phyloP scores from a whole-genome alignment of 1,140 invertebrate species.

The Rhyzopertha dominica region DNA sequence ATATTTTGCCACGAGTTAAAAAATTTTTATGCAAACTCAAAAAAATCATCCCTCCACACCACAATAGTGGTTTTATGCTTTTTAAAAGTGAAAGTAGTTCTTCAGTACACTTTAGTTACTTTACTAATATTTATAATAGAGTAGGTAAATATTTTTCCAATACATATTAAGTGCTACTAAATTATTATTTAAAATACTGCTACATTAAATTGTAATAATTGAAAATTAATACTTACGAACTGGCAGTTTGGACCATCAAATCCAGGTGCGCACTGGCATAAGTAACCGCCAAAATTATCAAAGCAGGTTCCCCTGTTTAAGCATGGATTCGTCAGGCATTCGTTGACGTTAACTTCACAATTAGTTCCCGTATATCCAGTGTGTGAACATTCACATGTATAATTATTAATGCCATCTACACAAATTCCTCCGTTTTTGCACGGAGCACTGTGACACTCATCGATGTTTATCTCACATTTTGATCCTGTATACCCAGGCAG shows the following conservation, averaged over 20 bases:
- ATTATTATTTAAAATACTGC: constrained; percentile 8
- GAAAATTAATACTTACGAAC: constrained; percentile 46
- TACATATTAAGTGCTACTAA: too few relatives aligned
- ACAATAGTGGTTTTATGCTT: too few relatives aligned
- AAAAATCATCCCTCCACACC: too few relatives aligned
- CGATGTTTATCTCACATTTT: constrained; percentile 63
- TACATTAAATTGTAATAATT: too few relatives aligned
- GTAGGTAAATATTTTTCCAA: too few relatives aligned
- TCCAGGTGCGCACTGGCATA: constrained; percentile 77
- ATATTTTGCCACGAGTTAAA: too few relatives aligned
- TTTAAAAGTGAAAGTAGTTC: too few relatives aligned
- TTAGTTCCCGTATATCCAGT: constrained; percentile 72
- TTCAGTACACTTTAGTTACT: too few relatives aligned
- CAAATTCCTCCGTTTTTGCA: constrained; percentile 83
- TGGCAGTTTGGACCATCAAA: constrained; percentile 79
- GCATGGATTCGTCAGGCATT: constrained; percentile 71
- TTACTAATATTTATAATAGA: too few relatives aligned
- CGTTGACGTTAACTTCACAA: constrained; percentile 82
- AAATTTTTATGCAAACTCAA: too few relatives aligned
- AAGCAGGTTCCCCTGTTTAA: constrained; percentile 71
- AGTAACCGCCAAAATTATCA: constrained; percentile 72
- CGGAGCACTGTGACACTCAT: constrained; percentile 66
- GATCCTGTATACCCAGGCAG: constrained; percentile 57
- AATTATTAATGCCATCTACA: constrained; percentile 70
- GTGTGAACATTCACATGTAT: constrained; percentile 67